Percentiles rank a stretch among this genome's conserved stretches.
phyloP scores from a whole-genome alignment of 2,113 vertebrate genomes.

The Lepus europaeus region DNA sequence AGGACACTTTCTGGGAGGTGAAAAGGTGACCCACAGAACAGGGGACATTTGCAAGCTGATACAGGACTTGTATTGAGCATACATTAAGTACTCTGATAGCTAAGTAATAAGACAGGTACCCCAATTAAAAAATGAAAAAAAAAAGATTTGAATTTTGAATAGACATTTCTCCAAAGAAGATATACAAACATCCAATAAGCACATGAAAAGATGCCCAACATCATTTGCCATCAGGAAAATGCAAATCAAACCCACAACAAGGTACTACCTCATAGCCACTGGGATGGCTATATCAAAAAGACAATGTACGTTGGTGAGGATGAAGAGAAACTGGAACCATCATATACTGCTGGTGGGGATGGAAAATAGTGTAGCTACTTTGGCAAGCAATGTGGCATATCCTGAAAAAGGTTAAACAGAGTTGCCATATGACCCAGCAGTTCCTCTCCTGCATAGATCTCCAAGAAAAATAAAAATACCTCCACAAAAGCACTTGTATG shows the following conservation, averaged over 20 bases:
- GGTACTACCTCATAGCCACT: neutral
- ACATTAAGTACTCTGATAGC: neutral
- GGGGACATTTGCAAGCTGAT: neutral
- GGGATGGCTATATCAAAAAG: neutral
- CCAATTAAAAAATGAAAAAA: neutral
- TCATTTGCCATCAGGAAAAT: neutral
- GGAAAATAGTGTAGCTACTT: neutral
- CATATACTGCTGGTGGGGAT: neutral
- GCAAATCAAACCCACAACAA: constrained; percentile 28
- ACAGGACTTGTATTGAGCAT: neutral
- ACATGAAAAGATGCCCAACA: neutral
- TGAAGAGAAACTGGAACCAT: neutral
- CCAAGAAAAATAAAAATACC: constrained; percentile 15
- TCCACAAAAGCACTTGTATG: neutral
- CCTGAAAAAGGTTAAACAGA: neutral
- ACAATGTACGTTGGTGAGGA: neutral
- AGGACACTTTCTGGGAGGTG: neutral
- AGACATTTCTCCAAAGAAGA: constrained; percentile 14
- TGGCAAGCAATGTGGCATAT: neutral
- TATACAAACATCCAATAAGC: neutral
- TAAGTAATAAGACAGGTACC: constrained; percentile 12
- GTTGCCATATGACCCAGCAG: neutral
- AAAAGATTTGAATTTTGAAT: neutral
- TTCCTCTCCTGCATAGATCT: neutral
- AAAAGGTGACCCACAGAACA: constrained; percentile 4